Evolutionary conservation across 2,113 vertebrate species (phyloP), one percentile per base, ranked within the genome.

Genomic region (Coturnix japonica): DNA sequence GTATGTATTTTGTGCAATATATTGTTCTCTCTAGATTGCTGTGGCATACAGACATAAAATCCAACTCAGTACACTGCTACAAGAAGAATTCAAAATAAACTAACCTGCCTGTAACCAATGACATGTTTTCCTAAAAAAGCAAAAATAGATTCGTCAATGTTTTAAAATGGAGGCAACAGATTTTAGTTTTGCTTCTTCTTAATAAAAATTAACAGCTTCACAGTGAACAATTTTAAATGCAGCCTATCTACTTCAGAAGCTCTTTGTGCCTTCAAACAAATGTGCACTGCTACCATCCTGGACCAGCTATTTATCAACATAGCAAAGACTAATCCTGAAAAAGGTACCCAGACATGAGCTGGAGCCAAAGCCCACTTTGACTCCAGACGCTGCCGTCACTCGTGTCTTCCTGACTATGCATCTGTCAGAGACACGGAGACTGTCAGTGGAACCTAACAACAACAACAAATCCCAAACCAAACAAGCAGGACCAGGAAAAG

Each of bases 401-500:
- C 64, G 21, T 11, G 6, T 94, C 96, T 91, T 90, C 81, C 94
- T 82, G 82, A 95, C 82, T 82, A 91, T 87, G 26, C 95, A 95
- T 97, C 93, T 51, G 83, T 66, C 91, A 83, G 79, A 53, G 46
- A 91, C 65, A 89, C n/a, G 16, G 76, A 92, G 71, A 72, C 93
- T 81, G 88, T 37, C 63, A 15, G 69, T 65, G 94, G 71, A 93
- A 92, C 89, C 91, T 95, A 93, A 92, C 43, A 91, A 96, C 94
- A 95, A 94, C 93, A 82, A 85, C 77, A 95, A 97, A 94, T 77
- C 91, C 89, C 94, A 95, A 74, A 95, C 53, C 89, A 97, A 97
- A 95, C 73, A 86, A 97, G 95, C n/a, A 98, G 95, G 92, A 79
- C 76, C 76, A 94, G 96, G 96, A 97, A 95, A 97, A 96, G 79